phyloP scores from a whole-genome alignment of 2,888 invertebrate species.

The Diogma glabrata region DNA sequence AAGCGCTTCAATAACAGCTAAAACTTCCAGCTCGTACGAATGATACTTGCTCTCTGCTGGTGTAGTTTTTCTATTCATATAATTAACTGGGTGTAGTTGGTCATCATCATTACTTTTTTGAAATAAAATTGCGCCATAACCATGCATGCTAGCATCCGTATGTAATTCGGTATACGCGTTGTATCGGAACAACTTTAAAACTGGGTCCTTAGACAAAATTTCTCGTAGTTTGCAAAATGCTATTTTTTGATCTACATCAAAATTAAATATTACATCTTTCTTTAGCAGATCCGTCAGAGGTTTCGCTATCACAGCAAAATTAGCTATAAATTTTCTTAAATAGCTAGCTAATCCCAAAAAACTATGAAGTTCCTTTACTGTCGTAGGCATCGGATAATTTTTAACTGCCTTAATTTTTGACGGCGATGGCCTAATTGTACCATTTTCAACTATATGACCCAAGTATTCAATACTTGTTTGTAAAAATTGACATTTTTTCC shows the following conservation, averaged over 20 bases:
- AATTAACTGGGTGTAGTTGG: conserved; percentile 20
- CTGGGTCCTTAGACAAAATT: not conserved
- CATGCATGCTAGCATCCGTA: conserved; percentile 16
- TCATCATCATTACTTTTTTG: conserved; percentile 19
- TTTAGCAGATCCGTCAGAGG: conserved; percentile 24
- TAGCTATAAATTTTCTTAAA: conserved; percentile 27
- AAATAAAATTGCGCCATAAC: conserved; percentile 19
- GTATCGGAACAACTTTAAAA: conserved; percentile 13
- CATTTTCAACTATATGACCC: conserved; percentile 24
- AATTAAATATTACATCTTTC: conserved; percentile 12
- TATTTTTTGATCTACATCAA: too few species aligned
- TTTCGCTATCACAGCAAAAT: conserved; percentile 25
- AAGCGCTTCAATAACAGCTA: conserved; percentile 22
- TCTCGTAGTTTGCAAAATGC: not conserved
- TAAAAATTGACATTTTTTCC: conserved; percentile 18
- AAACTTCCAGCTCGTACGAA: conserved; percentile 23
- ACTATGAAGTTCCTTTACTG: conserved; percentile 22
- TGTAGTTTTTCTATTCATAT: too few species aligned
- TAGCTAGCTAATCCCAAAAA: conserved; percentile 28
- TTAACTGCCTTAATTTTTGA: conserved; percentile 23
- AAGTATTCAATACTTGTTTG: conserved; percentile 20
- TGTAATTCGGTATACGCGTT: conserved; percentile 14
- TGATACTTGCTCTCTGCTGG: too few species aligned
- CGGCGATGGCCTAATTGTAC: conserved; percentile 21
- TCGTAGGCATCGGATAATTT: conserved; percentile 23